Evolutionary conservation across 2,797 vertebrate genomes (phyloP).

Genomic region (Cyprinella venusta): DNA sequence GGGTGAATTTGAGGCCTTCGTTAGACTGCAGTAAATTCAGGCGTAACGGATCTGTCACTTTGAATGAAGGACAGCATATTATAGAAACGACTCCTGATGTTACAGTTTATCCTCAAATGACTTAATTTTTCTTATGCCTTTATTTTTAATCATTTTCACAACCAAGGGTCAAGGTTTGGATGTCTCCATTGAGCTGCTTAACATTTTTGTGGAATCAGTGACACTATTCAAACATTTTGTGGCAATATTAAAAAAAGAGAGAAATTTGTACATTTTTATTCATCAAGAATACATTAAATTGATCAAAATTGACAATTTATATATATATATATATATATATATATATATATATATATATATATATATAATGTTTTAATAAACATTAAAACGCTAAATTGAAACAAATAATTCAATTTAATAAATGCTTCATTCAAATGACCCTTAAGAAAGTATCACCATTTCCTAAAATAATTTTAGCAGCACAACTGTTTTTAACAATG

Average conservation of each 20-base stretch:
- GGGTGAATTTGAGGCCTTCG: conserved; percentile 29
- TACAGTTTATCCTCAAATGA: conserved; percentile 23
- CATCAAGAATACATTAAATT: background rate
- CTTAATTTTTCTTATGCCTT: conserved; percentile 1
- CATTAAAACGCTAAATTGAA: too few species aligned
- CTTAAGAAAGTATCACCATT: background rate
- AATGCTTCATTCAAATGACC: background rate
- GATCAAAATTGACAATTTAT: too few species aligned
- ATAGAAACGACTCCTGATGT: conserved; percentile 32
- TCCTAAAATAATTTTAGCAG: background rate
- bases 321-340: too few species aligned
- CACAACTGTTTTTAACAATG: too few species aligned
- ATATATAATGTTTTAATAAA: too few species aligned
- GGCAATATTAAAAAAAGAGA: background rate
- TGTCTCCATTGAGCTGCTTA: background rate
- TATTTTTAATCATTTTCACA: background rate
- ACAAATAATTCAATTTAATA: background rate
- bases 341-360: too few species aligned
- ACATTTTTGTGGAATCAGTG: background rate
- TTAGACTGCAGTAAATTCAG: conserved; percentile 14
- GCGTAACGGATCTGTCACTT: conserved; percentile 21
- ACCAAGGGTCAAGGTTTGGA: conserved; percentile 16
- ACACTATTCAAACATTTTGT: background rate
- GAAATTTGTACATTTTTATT: background rate
- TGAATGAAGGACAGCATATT: conserved; percentile 33